Evolutionary conservation across 2,797 vertebrate species (phyloP).

Genomic region (Acestrorhynchus altus): DNA sequence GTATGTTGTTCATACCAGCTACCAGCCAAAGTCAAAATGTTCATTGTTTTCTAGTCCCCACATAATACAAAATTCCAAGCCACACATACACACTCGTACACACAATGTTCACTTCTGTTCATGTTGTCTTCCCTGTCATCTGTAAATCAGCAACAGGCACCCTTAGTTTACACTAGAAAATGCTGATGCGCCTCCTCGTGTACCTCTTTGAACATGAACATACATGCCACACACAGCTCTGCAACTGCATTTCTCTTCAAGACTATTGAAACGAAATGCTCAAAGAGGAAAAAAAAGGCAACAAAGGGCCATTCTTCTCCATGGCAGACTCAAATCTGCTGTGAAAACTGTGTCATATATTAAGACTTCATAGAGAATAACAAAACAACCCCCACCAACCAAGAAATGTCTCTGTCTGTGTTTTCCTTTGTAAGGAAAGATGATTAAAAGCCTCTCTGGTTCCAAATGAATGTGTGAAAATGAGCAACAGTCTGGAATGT

Average conservation of each 20-base stretch:
- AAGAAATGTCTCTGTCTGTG: background rate
- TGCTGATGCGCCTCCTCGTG: background rate
- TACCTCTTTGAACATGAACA: constrained; percentile 15
- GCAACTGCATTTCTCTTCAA: background rate
- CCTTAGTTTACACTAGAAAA: constrained; percentile 12
- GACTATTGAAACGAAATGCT: background rate
- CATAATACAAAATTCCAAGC: too few relatives aligned
- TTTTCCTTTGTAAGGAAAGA: background rate
- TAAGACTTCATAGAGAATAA: constrained; percentile 15
- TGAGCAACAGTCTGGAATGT: constrained; percentile 26
- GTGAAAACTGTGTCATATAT: constrained; percentile 19
- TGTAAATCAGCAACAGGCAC: background rate
- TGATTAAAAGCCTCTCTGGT: constrained; percentile 21
- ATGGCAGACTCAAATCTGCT: background rate
- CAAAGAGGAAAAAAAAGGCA: background rate
- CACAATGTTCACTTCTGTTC: constrained; percentile 13
- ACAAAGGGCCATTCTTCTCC: background rate
- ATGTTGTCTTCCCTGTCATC: constrained; percentile 2
- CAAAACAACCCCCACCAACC: background rate
- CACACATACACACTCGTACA: background rate
- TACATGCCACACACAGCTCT: constrained; percentile 22
- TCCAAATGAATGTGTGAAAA: constrained; percentile 32
- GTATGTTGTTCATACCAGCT: too few relatives aligned
- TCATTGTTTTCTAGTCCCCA: too few relatives aligned
- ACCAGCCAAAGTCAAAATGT: too few relatives aligned